Percentiles rank a stretch among this genome's conserved stretches.
Conservation (phyloP, 2,113 vertebrate genomes). For the Rhodinocichla rosea region DNA sequence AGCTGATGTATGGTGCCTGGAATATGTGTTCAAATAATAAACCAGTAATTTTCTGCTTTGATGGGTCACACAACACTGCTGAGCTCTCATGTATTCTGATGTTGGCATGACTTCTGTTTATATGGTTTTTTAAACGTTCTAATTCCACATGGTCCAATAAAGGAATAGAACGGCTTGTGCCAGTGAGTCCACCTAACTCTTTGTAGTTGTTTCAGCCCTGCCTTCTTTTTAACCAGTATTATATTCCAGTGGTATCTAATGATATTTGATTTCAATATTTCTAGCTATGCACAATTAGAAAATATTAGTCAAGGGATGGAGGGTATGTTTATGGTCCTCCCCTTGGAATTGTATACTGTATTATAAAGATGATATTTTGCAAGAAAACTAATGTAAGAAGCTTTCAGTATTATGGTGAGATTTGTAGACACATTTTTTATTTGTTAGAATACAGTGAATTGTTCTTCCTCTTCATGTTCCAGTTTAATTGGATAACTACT, state of each 20-base stretch:
- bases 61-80: constrained; percentile 2
- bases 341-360: constrained; percentile 73
- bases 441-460: constrained; percentile 62
- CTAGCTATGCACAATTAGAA: constrained; percentile 79
- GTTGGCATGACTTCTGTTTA: not conserved
- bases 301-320: constrained; percentile 66
- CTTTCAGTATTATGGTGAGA: constrained; percentile 77
- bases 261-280: constrained; percentile 72
- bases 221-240: constrained; percentile 71
- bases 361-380: constrained; percentile 78
- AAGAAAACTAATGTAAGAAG: constrained; percentile 76
- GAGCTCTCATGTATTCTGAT: constrained; percentile 7
- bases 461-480: constrained; percentile 32
- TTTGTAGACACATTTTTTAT: constrained; percentile 69
- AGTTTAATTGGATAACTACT: constrained; percentile 34
- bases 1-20: constrained; percentile 21
- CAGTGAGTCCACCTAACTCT: constrained; percentile 32
- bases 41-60: not conserved
- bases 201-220: constrained; percentile 64
- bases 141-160: constrained; percentile 3
- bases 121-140: not conserved
- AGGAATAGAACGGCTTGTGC: constrained; percentile 24
- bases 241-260: constrained; percentile 74
- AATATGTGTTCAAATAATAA: constrained; percentile 6
- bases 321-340: constrained; percentile 8